Evolutionary conservation across 1,140 invertebrate species (phyloP), one percentile per base, ranked within the genome.

Genomic region (Micrasema longulum): DNA sequence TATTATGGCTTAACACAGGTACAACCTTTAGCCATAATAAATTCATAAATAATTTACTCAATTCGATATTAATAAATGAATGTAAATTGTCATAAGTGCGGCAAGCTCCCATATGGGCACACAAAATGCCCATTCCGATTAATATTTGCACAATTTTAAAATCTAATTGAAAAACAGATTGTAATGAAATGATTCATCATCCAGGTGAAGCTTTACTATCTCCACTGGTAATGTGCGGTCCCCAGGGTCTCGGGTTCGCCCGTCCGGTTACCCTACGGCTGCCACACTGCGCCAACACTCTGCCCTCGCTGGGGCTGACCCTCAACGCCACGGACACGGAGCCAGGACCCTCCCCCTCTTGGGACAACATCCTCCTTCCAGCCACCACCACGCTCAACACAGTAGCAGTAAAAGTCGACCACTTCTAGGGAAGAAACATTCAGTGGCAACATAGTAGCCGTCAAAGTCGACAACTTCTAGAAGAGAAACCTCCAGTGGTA

Each of bases 141-240:
- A n/a, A n/a, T n/a, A n/a, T n/a, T n/a, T n/a, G n/a, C n/a, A n/a
- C n/a, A n/a, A n/a, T n/a, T n/a, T n/a, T n/a, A n/a, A n/a, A n/a
- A n/a, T n/a, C n/a, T n/a, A n/a, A n/a, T n/a, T n/a, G n/a, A n/a
- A n/a, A n/a, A n/a, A n/a, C n/a, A 31, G 26, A 4, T 31, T 31
- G 7, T 48, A 48, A 48, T 48, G 6, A 48, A 9, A 2, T 7
- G 3, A 20, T 16, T 14, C 14, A 9, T 12, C 31, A 23, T 64
- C 10, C 81, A 96, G 95, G 95, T 90, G 95, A 97, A 88, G 93
- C 93, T 43, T 89, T 97, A 84, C 87, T 97, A 57, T 96, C 94
- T 78, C 96, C 96, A 47, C 86, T 97, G 74, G 95, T 97, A 76
- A 95, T 97, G 92, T 97, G 95, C 86, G 96, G 96, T 57, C 96